phyloP scores from a whole-genome alignment of 2,888 invertebrate genomes.

The Eristalinus sepulchralis region DNA sequence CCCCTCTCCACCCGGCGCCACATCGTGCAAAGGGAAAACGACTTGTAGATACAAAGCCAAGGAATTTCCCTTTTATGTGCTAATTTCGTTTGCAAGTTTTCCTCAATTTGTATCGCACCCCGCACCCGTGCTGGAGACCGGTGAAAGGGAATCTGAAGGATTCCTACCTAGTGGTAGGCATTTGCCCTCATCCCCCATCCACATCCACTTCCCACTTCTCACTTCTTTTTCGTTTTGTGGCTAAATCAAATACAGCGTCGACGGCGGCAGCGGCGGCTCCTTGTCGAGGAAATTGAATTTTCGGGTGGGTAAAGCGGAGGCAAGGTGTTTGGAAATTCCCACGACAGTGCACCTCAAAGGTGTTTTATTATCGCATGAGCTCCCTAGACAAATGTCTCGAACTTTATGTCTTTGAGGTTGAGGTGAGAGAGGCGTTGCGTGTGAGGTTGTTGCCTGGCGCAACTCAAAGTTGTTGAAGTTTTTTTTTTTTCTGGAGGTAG shows the following conservation, averaged over 20 bases:
- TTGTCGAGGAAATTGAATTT: slow-evolving; percentile 55
- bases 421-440: neutral
- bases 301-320: neutral
- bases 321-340: neutral
- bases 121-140: slow-evolving; percentile 28
- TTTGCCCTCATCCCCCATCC: slow-evolving; percentile 20
- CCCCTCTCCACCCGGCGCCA: neutral
- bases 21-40: neutral
- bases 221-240: neutral
- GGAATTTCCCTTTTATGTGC: slow-evolving; percentile 54
- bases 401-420: slow-evolving; percentile 11
- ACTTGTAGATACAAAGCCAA: slow-evolving; percentile 24
- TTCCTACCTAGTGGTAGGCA: slow-evolving; percentile 34
- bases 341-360: neutral
- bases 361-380: slow-evolving; percentile 18
- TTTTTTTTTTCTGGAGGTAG: neutral
- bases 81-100: slow-evolving; percentile 60
- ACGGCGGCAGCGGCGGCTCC: slow-evolving; percentile 3
- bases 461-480: neutral
- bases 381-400: slow-evolving; percentile 24
- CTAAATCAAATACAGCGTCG: slow-evolving; percentile 49
- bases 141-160: slow-evolving; percentile 46
- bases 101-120: slow-evolving; percentile 43
- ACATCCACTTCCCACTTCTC: too few species aligned
- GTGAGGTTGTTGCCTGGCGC: slow-evolving; percentile 10